These are phyloP conservation scores for Elephantulus edwardii DNA, from an alignment of 2,113 vertebrate species.

Conservation along the genomic window DNA sequence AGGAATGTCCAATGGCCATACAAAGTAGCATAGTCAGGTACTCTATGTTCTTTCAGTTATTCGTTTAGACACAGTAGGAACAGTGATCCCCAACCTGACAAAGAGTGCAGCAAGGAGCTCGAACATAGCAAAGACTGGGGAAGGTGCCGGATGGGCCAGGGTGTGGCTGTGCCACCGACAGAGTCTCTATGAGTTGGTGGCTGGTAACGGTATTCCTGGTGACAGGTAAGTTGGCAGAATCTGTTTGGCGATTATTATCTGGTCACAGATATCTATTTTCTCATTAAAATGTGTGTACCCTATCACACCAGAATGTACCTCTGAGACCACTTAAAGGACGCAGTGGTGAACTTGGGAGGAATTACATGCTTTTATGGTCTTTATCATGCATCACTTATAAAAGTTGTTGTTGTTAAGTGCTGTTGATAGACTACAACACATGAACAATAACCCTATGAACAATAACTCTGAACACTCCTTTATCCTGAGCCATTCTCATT, in stretches of 20 bases:
- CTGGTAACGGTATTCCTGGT: background rate
- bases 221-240: background rate
- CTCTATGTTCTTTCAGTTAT: background rate
- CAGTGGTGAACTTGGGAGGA: background rate
- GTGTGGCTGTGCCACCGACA: too few relatives aligned
- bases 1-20: background rate
- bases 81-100: too few relatives aligned
- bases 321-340: background rate
- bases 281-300: background rate
- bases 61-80: background rate
- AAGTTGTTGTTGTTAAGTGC: too few relatives aligned
- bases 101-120: too few relatives aligned
- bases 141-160: too few relatives aligned
- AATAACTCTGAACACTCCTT: too few relatives aligned
- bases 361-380: accelerated
- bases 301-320: too few relatives aligned
- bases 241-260: background rate
- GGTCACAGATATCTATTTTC: background rate
- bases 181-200: background rate
- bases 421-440: too few relatives aligned
- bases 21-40: background rate
- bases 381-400: background rate
- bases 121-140: too few relatives aligned
- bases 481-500: too few relatives aligned
- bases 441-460: too few relatives aligned